A percentile compares a stretch with the other conserved stretches of the same genome.
phyloP scores from a whole-genome alignment of 2,797 vertebrate species.

The Lagorchestes hirsutus region DNA sequence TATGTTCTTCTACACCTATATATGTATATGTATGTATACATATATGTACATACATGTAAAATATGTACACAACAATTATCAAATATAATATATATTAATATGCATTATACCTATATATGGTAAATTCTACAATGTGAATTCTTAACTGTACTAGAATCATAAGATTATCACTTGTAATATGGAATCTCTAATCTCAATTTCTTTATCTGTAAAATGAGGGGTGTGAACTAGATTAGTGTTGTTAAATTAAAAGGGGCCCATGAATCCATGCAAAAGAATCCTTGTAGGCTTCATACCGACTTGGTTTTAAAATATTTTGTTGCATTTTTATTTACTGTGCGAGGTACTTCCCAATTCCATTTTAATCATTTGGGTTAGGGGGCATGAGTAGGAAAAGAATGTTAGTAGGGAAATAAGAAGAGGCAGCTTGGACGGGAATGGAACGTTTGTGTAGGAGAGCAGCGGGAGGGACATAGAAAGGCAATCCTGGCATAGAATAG shows the following conservation, averaged over 20 bases:
- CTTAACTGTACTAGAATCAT: not conserved
- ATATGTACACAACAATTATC: no score
- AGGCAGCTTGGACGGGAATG: not conserved
- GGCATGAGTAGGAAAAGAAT: not conserved
- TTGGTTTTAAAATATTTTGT: not conserved
- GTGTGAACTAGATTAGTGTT: not conserved
- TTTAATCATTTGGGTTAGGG: not conserved
- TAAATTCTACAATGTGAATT: not conserved
- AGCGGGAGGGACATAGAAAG: not conserved
- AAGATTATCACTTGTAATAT: fast-evolving
- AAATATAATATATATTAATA: not conserved
- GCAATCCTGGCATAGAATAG: not conserved
- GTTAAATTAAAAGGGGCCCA: not conserved
- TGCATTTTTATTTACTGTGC: not conserved
- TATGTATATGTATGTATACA: no score
- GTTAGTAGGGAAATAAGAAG: not conserved
- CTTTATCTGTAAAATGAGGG: conserved; percentile 12
- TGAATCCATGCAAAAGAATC: not conserved
- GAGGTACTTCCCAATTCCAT: not conserved
- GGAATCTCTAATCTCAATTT: not conserved
- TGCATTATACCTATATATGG: not conserved
- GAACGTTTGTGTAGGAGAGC: not conserved
- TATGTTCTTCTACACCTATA: no score
- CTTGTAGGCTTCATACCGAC: not conserved
- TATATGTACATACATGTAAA: no score